Evolutionary conservation across 2,888 invertebrate species (phyloP), one percentile per base, ranked within the genome.

Genomic region (Andrena trimmerana): DNA sequence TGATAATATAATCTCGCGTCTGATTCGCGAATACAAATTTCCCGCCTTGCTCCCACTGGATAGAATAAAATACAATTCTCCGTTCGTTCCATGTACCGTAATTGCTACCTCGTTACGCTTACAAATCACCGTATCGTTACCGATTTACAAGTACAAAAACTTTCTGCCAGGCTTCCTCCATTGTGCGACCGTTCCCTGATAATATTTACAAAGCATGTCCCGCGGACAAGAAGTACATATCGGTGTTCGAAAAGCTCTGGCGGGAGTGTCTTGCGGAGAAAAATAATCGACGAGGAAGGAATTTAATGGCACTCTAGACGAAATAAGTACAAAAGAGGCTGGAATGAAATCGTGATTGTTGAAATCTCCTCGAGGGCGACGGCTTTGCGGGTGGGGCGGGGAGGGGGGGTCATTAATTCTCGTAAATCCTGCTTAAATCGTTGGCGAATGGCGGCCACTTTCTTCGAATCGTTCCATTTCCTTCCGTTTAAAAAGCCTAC

Each of bases 401-500:
- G 20, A 0, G 20, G 20, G 20, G 20, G 20, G 42, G 42, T 10
- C 1, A 60, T 77, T 42, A 73, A 73, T 78, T 66, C 20, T 3
- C 24, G 54, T 10, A 27, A 66, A 78, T 52, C 48, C 27, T 16
- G 1, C 13, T 69, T 52, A 27, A 63, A 54, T n/a, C 10, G 2
- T 20, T 52, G 8, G 27, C 33, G 42, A 66, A 42, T 54, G 5
- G 27, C 5, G 42, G 48, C 16, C 27, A 20, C 24, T 52, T 27
- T 27, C 5, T 20, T 50, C 6, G 42, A 3, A 48, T 0, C 33
- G 50, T 48, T 71, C 67, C 67, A 74, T 83, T 66, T 59, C 62
- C 69, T 52, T 69, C 66, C 48, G 60, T 80, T 85, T 73, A 80
- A 52, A 63, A n/a, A 13, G 16, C 48, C 60, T 52, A 10, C 36